These are phyloP conservation scores for Toxotes chatareus DNA, from an alignment of 2,113 vertebrate species.

Conservation along the genomic window DNA sequence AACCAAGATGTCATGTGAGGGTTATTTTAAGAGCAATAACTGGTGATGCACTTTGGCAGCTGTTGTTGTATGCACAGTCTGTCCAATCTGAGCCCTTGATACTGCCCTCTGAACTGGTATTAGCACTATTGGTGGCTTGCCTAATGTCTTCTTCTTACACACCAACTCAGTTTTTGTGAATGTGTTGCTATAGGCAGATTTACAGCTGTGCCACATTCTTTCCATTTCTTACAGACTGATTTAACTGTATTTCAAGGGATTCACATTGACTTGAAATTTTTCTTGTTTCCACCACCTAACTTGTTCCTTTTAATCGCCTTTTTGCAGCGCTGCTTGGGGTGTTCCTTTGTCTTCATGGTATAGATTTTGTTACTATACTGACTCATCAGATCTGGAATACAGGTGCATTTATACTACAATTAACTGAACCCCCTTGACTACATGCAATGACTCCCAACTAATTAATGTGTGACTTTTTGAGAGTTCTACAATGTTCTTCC, in stretches of 20 bases:
- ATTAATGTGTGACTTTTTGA: not conserved
- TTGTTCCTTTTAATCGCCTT: not conserved
- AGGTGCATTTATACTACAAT: not conserved
- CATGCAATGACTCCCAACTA: not conserved
- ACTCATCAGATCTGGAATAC: not conserved
- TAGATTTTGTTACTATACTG: too few species aligned
- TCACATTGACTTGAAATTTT: not conserved
- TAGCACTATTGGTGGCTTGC: not conserved
- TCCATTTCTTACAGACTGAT: not conserved
- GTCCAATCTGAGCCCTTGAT: slow-evolving; percentile 5
- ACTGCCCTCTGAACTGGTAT: not conserved
- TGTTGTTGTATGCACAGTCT: not conserved
- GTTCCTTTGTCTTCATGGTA: too few species aligned
- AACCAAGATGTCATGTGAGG: not conserved
- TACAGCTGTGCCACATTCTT: not conserved
- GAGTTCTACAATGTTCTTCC: not conserved
- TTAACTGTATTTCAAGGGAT: not conserved
- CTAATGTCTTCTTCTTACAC: not conserved
- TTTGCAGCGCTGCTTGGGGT: not conserved
- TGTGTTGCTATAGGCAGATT: not conserved
- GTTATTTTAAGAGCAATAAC: not conserved
- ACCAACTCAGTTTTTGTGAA: not conserved
- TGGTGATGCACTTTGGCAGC: slow-evolving; percentile 6
- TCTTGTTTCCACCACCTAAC: not conserved
- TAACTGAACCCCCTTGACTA: not conserved